Conservation (phyloP, 2,797 vertebrate genomes). For the Girardinus metallicus region DNA sequence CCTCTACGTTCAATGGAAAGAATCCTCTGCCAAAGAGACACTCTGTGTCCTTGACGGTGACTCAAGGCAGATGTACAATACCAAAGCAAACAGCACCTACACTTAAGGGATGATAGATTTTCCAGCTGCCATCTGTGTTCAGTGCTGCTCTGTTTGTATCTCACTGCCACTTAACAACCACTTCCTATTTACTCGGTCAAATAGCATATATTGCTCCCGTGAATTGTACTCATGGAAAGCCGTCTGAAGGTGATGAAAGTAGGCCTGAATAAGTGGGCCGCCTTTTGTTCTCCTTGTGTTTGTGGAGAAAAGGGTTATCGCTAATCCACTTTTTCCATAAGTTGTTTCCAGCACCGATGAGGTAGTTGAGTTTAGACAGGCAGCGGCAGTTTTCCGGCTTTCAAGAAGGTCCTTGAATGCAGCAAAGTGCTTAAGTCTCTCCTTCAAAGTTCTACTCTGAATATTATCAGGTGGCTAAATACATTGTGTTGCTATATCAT, state of each 20-base stretch:
- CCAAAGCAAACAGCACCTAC: conserved; percentile 61
- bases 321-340: conserved; percentile 73
- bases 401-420: conserved; percentile 50
- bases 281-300: conserved; percentile 64
- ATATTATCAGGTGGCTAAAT: conserved; percentile 59
- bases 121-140: conserved; percentile 52
- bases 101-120: conserved; percentile 63
- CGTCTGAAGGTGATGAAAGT: conserved; percentile 76
- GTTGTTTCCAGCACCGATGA: conserved; percentile 60
- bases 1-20: conserved; percentile 53
- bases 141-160: conserved; percentile 52
- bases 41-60: conserved; percentile 36
- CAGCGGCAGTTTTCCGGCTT: conserved; percentile 56
- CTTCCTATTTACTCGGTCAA: conserved; percentile 72
- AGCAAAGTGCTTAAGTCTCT: conserved; percentile 40
- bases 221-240: conserved; percentile 73
- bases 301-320: conserved; percentile 60
- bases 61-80: conserved; percentile 43
- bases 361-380: conserved; percentile 65
- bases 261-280: conserved; percentile 55
- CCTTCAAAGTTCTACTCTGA: conserved; percentile 62
- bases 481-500: conserved; percentile 52
- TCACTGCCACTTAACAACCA: conserved; percentile 65
- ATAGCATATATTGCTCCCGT: conserved; percentile 68
- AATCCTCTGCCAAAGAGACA: conserved; percentile 24